Percentiles rank a stretch among this genome's conserved stretches.
Evolutionary conservation across 2,113 vertebrate genomes (phyloP).

Genomic region (Nyctereutes procyonoides): DNA sequence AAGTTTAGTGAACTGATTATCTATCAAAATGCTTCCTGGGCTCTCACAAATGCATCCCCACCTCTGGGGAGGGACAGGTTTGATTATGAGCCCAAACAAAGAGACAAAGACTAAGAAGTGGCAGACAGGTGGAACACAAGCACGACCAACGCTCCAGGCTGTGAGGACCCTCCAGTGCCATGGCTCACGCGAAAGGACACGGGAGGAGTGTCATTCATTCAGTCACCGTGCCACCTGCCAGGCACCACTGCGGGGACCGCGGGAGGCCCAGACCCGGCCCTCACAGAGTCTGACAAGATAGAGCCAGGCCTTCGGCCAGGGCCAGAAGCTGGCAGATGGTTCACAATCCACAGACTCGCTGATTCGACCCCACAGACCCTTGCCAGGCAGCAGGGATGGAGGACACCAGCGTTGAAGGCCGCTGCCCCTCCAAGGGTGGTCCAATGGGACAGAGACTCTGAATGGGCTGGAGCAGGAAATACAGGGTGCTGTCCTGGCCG

Average conservation of each 20-base stretch:
- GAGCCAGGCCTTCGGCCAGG: rapidly evolving
- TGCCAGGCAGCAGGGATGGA: not conserved
- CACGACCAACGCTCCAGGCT: no score
- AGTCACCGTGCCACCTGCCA: rapidly evolving
- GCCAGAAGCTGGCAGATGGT: not conserved
- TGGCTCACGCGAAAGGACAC: no score
- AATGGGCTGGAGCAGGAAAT: no score
- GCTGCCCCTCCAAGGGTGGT: no score
- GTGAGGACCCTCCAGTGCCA: not conserved
- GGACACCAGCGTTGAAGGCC: rapidly evolving
- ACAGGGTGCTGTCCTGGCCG: rapidly evolving
- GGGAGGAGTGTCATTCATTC: rapidly evolving
- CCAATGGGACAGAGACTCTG: rapidly evolving
- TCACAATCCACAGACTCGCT: not conserved
- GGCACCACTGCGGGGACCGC: rapidly evolving
- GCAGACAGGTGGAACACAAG: rapidly evolving
- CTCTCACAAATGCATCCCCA: not conserved
- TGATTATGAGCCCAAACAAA: rapidly evolving
- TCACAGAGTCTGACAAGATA: not conserved
- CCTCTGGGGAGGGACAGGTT: not conserved
- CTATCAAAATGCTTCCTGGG: not conserved
- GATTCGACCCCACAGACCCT: rapidly evolving
- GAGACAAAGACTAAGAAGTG: rapidly evolving
- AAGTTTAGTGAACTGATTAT: rapidly evolving
- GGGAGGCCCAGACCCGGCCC: not conserved